Conservation (phyloP, 1,140 invertebrate species). For the Zaprionus africanus region DNA sequence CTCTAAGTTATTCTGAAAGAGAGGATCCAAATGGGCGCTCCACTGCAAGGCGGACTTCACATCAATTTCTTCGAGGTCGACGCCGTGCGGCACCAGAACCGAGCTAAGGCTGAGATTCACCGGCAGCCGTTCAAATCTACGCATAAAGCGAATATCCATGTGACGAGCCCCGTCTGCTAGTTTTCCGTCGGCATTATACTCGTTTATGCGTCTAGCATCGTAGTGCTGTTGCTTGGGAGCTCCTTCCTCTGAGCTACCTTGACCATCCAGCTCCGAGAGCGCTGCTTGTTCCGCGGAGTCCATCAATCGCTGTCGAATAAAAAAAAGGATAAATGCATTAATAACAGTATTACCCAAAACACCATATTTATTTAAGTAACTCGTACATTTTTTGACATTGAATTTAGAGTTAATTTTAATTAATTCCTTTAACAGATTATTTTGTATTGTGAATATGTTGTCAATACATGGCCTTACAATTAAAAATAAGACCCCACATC, state of each 20-base stretch:
- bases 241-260: slow-evolving; percentile 46
- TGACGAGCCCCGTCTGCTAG: slow-evolving; percentile 88
- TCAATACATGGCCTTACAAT: no score
- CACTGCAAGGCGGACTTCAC: slow-evolving; percentile 95
- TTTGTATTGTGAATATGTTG: no score
- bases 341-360: no score
- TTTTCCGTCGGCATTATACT: slow-evolving; percentile 89
- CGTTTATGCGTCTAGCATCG: slow-evolving; percentile 90
- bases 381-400: no score
- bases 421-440: no score
- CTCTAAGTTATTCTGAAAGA: slow-evolving; percentile 96
- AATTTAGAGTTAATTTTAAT: no score
- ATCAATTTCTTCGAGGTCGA: slow-evolving; percentile 90
- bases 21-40: slow-evolving; percentile 95
- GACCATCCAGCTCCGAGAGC: slow-evolving; percentile 86
- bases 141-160: slow-evolving; percentile 88
- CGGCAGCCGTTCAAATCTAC: slow-evolving; percentile 92
- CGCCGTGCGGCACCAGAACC: slow-evolving; percentile 94
- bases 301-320: slow-evolving; percentile 89
- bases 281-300: slow-evolving; percentile 94
- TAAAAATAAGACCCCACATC: no score
- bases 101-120: slow-evolving; percentile 95
- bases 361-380: no score
- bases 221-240: slow-evolving; percentile 86
- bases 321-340: no score